Evolutionary conservation across 2,888 invertebrate species (phyloP).

Genomic region (Scotopteryx bipunctaria): DNA sequence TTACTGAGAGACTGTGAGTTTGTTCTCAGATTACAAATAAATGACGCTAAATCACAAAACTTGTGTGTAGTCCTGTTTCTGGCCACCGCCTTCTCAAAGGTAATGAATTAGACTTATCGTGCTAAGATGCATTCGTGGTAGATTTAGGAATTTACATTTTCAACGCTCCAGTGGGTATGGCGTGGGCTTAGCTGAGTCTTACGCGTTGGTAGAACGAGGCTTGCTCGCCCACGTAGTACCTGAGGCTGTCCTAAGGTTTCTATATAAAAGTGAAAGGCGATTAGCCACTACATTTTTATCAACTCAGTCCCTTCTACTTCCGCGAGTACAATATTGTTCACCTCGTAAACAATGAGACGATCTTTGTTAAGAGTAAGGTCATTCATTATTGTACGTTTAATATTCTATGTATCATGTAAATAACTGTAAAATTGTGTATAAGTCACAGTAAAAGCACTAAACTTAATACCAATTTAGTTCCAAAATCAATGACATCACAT

Average conservation of each 20-base stretch:
- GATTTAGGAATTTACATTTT: slow-evolving; percentile 28
- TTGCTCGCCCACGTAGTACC: slow-evolving; percentile 35
- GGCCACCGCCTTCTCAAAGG: background rate
- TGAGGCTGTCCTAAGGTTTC: slow-evolving; percentile 12
- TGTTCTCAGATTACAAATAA: background rate
- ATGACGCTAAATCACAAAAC: slow-evolving; percentile 6
- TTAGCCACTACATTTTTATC: background rate
- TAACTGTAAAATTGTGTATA: too few species aligned
- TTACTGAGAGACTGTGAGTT: background rate
- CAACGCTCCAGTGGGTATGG: slow-evolving; percentile 47
- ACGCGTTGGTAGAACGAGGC: slow-evolving; percentile 24
- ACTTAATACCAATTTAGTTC: background rate
- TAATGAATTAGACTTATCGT: slow-evolving; percentile 1
- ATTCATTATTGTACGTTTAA: background rate
- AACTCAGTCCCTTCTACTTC: slow-evolving; percentile 2
- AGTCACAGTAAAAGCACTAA: too few species aligned
- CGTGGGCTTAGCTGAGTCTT: slow-evolving; percentile 37
- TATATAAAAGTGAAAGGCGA: slow-evolving; percentile 48
- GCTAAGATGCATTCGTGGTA: slow-evolving; percentile 36
- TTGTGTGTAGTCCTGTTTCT: background rate
- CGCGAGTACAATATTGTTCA: background rate
- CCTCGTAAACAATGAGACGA: background rate
- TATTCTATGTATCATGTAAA: too few species aligned
- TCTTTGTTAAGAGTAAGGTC: slow-evolving; percentile 17
- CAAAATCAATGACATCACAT: background rate